These are phyloP conservation scores for Noctua pronuba DNA, from an alignment of 2,888 invertebrate species.

Conservation along the genomic window DNA sequence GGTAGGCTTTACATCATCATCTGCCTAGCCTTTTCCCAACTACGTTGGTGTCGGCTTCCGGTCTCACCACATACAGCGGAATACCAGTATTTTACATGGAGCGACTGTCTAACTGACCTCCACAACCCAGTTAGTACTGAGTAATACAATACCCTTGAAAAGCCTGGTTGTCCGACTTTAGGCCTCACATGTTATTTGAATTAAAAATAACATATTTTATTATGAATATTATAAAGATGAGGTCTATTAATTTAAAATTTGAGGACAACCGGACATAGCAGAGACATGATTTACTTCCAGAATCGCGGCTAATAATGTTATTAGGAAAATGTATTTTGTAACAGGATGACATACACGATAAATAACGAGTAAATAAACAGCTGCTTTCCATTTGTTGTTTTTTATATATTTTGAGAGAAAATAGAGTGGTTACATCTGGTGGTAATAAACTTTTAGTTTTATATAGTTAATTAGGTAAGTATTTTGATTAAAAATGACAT, in stretches of 20 bases:
- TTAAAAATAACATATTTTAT: constrained; percentile 12
- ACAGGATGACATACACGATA: constrained; percentile 30
- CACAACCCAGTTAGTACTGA: too few relatives aligned
- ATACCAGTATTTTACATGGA: too few relatives aligned
- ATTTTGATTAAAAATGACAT: not conserved
- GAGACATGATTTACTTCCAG: constrained; percentile 31
- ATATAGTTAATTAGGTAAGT: not conserved
- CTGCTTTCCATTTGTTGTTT: constrained; percentile 22
- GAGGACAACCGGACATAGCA: constrained; percentile 52
- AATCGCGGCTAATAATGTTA: constrained; percentile 32
- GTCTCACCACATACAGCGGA: too few relatives aligned
- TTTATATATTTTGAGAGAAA: not conserved
- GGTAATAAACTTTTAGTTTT: constrained; percentile 28
- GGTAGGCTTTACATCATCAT: not conserved
- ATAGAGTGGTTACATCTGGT: not conserved
- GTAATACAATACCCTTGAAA: too few relatives aligned
- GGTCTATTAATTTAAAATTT: constrained; percentile 20
- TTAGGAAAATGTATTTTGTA: constrained; percentile 45
- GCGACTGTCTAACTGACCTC: too few relatives aligned
- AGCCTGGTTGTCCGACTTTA: too few relatives aligned
- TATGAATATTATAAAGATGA: constrained; percentile 12
- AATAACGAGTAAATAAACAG: constrained; percentile 21
- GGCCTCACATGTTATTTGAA: not conserved
- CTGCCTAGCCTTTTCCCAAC: not conserved
- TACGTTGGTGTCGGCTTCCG: not conserved